These are phyloP conservation scores for Anoplolepis gracilipes DNA, from an alignment of 1,140 invertebrate genomes.

Conservation along the genomic window DNA sequence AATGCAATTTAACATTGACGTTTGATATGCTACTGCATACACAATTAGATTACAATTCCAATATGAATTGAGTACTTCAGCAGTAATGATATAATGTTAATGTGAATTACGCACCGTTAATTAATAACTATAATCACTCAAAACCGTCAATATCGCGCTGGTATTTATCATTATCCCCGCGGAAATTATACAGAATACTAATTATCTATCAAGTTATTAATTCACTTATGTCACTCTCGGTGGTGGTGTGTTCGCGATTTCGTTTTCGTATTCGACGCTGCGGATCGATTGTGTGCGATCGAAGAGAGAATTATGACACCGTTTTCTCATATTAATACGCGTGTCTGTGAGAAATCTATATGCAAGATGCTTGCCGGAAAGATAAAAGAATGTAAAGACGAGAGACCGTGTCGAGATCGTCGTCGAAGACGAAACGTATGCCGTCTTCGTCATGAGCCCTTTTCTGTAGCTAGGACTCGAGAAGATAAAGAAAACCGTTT, in stretches of 20 bases:
- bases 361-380: background rate
- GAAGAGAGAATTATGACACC: background rate
- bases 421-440: too few relatives aligned
- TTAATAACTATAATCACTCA: constrained; percentile 24
- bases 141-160: constrained; percentile 18
- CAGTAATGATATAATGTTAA: constrained; percentile 42
- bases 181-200: constrained; percentile 22
- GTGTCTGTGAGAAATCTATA: background rate
- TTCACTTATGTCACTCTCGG: constrained; percentile 10
- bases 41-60: constrained; percentile 45
- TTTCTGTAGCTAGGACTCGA: constrained; percentile 23
- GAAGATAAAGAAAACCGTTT: constrained; percentile 83
- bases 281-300: background rate
- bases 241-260: background rate
- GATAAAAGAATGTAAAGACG: background rate
- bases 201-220: constrained; percentile 42
- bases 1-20: constrained; percentile 42
- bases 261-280: background rate
- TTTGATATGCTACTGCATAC: constrained; percentile 23
- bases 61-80: constrained; percentile 19
- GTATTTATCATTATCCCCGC: constrained; percentile 31
- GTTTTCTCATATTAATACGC: background rate
- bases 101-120: constrained; percentile 47
- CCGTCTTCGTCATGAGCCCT: constrained; percentile 29
- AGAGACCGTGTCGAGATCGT: too few relatives aligned